These are phyloP conservation scores for Ernsta delagoae DNA, from an alignment of 2,888 invertebrate species.

Conservation along the genomic window DNA sequence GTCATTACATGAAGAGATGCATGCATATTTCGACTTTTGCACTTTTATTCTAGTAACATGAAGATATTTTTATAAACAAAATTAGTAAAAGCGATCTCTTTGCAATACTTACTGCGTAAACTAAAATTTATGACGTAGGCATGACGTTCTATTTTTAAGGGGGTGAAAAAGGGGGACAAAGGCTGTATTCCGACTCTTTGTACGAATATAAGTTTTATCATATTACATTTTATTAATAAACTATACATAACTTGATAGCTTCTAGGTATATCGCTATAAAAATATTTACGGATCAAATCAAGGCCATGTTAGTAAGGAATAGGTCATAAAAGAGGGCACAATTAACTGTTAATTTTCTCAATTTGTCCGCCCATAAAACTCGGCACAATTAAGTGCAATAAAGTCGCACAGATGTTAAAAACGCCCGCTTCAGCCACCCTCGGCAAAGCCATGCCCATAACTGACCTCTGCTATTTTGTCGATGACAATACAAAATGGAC, in stretches of 20 bases:
- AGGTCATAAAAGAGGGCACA: conserved; percentile 1
- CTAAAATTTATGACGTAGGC: too few relatives aligned
- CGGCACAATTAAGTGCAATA: conserved; percentile 36
- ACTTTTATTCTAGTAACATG: neutral
- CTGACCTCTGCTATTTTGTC: conserved; percentile 60
- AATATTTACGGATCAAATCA: too few relatives aligned
- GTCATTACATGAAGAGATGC: neutral
- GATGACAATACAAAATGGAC: conserved; percentile 67
- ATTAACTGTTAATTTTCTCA: conserved; percentile 29
- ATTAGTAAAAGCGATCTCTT: too few relatives aligned
- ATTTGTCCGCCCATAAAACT: conserved; percentile 34
- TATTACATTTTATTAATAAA: too few relatives aligned
- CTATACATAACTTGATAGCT: too few relatives aligned
- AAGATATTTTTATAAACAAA: neutral
- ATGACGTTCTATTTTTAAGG: too few relatives aligned
- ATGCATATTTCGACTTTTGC: neutral
- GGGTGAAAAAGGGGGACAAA: too few relatives aligned
- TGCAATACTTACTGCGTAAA: too few relatives aligned
- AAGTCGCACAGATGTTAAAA: conserved; percentile 46
- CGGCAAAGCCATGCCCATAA: conserved; percentile 44
- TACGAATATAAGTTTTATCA: too few relatives aligned
- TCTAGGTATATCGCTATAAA: too few relatives aligned
- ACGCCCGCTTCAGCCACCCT: conserved; percentile 37
- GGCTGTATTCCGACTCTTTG: too few relatives aligned
- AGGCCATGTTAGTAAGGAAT: neutral